Conservation (phyloP, 2,113 vertebrate species). For the Arothron firmamentum region DNA sequence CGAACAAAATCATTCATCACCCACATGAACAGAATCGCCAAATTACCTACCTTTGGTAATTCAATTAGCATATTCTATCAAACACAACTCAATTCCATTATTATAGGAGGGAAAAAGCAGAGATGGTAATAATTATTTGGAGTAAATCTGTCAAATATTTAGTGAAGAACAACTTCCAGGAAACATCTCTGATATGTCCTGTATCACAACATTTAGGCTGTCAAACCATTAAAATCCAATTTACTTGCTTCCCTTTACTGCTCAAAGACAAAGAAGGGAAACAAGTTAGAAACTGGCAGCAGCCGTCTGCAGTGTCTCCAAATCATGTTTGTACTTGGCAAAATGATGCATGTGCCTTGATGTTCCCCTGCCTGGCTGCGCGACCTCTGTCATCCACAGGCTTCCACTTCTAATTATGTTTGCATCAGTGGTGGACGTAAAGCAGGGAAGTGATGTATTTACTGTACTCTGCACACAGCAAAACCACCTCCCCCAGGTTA, state of each 20-base stretch:
- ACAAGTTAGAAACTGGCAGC: slow-evolving; percentile 20
- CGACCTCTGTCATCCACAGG: slow-evolving; percentile 18
- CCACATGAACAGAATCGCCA: slow-evolving; percentile 8
- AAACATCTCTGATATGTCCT: slow-evolving; percentile 1
- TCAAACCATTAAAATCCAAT: slow-evolving; percentile 43
- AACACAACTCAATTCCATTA: slow-evolving; percentile 1
- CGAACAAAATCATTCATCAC: not conserved
- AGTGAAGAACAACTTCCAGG: not conserved
- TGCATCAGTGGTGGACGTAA: not conserved
- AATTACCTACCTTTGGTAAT: slow-evolving; percentile 10
- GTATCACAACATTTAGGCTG: slow-evolving; percentile 8
- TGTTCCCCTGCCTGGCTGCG: not conserved
- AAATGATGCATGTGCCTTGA: slow-evolving; percentile 3
- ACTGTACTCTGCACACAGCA: not conserved
- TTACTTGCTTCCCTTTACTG: slow-evolving; percentile 19
- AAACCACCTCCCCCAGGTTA: not conserved
- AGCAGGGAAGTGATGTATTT: not conserved
- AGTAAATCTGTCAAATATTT: not conserved
- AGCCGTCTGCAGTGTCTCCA: slow-evolving; percentile 3
- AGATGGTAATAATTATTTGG: not conserved
- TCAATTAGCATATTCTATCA: not conserved
- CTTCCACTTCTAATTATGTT: slow-evolving; percentile 12
- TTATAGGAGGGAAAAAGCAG: not conserved
- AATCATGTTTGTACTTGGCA: slow-evolving; percentile 17
- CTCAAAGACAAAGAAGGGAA: slow-evolving; percentile 18